Percentiles rank a stretch among this genome's conserved stretches.
Conservation (phyloP, 2,888 invertebrate species). For the Eilema griseolum region DNA sequence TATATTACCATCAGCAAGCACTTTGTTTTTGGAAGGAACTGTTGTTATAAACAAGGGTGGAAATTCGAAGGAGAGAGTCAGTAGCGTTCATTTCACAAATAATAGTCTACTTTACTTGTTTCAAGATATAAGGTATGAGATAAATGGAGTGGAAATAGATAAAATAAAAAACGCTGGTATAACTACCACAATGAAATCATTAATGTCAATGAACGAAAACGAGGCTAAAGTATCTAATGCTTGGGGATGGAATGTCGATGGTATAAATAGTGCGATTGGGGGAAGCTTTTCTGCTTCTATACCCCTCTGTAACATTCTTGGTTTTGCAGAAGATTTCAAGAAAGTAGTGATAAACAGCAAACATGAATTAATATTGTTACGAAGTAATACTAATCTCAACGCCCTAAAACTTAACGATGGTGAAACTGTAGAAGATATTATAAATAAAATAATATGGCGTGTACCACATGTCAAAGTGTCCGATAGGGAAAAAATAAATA, state of each 20-base stretch:
- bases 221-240: background rate
- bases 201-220: conserved; percentile 5
- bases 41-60: no score
- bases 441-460: conserved; percentile 5
- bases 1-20: no score
- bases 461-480: background rate
- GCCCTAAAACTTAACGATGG: background rate
- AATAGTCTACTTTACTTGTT: no score
- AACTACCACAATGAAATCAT: conserved; percentile 7
- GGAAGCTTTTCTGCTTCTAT: no score
- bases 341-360: background rate
- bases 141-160: no score
- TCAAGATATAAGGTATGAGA: no score
- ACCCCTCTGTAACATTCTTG: no score
- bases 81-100: no score
- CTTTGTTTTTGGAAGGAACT: no score
- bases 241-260: no score
- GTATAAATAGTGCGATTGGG: no score
- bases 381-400: background rate
- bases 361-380: background rate
- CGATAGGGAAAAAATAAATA: background rate
- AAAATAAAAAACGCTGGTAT: conserved; percentile 8
- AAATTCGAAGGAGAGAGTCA: no score
- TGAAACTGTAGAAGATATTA: background rate
- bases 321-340: background rate